phyloP scores from a whole-genome alignment of 2,888 invertebrate genomes.

The Acrobasis suavella region DNA sequence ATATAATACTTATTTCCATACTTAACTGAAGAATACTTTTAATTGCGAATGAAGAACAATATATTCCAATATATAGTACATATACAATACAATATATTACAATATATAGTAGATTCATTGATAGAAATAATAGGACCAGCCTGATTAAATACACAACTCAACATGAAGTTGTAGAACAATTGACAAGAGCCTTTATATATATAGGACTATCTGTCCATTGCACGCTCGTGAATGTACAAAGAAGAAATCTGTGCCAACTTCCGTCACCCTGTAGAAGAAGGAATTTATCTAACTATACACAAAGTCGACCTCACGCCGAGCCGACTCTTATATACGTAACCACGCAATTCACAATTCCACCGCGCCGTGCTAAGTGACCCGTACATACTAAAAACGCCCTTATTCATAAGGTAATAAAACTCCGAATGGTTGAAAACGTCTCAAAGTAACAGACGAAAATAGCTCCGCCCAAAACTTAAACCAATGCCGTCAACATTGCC shows the following conservation, averaged over 20 bases:
- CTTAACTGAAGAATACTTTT: too few species aligned
- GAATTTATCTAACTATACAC: constrained; percentile 55
- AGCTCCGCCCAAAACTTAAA: not conserved
- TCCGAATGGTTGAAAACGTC: not conserved
- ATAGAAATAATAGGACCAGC: not conserved
- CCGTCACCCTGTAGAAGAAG: constrained; percentile 12
- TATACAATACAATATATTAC: too few species aligned
- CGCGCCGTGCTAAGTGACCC: constrained; percentile 63
- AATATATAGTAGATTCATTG: too few species aligned
- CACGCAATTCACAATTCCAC: constrained; percentile 34
- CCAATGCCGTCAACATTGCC: constrained; percentile 3
- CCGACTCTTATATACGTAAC: constrained; percentile 42
- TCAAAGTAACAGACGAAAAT: not conserved
- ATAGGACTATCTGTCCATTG: too few species aligned
- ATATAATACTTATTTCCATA: too few species aligned
- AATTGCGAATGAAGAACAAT: too few species aligned
- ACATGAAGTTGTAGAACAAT: too few species aligned
- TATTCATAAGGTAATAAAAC: constrained; percentile 6
- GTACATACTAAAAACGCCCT: constrained; percentile 23
- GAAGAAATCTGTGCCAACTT: constrained; percentile 10
- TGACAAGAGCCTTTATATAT: too few species aligned
- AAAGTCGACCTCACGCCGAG: constrained; percentile 17
- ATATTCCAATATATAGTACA: too few species aligned
- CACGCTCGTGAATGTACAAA: too few species aligned
- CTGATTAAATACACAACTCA: not conserved